These are phyloP conservation scores for Pogonognathellus flavescens DNA, from an alignment of 1,140 invertebrate species.

Conservation along the genomic window DNA sequence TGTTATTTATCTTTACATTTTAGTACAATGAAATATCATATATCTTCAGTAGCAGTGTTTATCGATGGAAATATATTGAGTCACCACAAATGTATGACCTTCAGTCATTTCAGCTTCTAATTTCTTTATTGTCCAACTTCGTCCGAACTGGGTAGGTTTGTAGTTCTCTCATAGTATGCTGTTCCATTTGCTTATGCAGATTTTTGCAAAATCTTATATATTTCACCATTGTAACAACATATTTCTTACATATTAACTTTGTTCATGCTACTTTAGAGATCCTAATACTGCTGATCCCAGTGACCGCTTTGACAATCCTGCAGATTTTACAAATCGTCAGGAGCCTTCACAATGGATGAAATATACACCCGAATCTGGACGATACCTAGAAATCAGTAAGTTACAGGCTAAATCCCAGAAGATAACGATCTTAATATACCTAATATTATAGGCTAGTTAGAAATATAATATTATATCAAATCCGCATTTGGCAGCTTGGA, in stretches of 20 bases:
- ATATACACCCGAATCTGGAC: slow-evolving; percentile 53
- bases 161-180: neutral
- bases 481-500: too few species aligned
- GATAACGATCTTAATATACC: too few species aligned
- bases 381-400: slow-evolving; percentile 65
- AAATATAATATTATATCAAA: too few species aligned
- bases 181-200: too few species aligned
- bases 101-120: slow-evolving; percentile 62
- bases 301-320: slow-evolving; percentile 45
- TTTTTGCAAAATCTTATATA: too few species aligned
- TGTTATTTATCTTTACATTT: neutral
- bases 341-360: slow-evolving; percentile 58
- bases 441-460: too few species aligned
- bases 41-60: slow-evolving; percentile 64
- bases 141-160: slow-evolving; percentile 61
- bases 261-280: slow-evolving; percentile 49
- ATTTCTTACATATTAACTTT: too few species aligned
- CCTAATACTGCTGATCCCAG: slow-evolving; percentile 61
- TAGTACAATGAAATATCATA: slow-evolving; percentile 65
- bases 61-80: slow-evolving; percentile 62
- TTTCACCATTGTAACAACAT: too few species aligned
- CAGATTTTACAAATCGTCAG: neutral
- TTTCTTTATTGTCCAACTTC: slow-evolving; percentile 63
- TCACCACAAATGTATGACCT: slow-evolving; percentile 48
- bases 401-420: neutral